These are phyloP conservation scores for Rhabdophis nuchalis DNA, from an alignment of 2,797 vertebrate genomes.

Conservation along the genomic window DNA sequence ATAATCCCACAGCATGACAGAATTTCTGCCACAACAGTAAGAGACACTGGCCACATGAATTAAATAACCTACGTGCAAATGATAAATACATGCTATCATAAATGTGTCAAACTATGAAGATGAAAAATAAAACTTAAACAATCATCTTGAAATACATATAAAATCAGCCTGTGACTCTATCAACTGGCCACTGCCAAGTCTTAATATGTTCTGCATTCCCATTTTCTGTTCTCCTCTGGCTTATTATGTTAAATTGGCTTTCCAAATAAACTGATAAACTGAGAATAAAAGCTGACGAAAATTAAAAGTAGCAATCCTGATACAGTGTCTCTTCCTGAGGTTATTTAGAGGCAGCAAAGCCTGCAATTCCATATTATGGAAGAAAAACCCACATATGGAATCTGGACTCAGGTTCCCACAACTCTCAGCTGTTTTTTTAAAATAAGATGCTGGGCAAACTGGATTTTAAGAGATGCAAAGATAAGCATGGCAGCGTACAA, in stretches of 20 bases:
- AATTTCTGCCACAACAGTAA: background rate
- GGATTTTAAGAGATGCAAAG: background rate
- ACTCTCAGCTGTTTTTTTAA: background rate
- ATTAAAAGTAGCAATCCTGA: background rate
- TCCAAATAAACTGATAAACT: background rate
- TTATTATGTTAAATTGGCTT: background rate
- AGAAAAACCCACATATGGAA: background rate
- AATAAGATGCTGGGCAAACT: background rate
- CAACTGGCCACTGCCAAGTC: background rate
- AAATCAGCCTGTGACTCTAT: background rate
- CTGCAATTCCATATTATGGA: background rate
- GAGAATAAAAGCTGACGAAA: background rate
- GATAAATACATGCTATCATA: background rate
- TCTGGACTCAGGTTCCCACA: background rate
- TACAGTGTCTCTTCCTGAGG: too few relatives aligned
- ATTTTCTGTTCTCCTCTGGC: background rate
- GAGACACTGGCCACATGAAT: background rate
- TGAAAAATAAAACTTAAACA: background rate
- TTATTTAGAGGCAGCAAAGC: background rate
- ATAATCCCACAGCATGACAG: background rate
- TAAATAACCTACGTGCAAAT: background rate
- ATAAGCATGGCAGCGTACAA: background rate
- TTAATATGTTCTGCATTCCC: background rate
- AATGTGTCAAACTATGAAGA: background rate
- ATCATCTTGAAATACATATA: background rate